A percentile compares a stretch with the other conserved stretches of the same genome.
phyloP scores from a whole-genome alignment of 2,797 vertebrate genomes.

The Steatocranus sp. region DNA sequence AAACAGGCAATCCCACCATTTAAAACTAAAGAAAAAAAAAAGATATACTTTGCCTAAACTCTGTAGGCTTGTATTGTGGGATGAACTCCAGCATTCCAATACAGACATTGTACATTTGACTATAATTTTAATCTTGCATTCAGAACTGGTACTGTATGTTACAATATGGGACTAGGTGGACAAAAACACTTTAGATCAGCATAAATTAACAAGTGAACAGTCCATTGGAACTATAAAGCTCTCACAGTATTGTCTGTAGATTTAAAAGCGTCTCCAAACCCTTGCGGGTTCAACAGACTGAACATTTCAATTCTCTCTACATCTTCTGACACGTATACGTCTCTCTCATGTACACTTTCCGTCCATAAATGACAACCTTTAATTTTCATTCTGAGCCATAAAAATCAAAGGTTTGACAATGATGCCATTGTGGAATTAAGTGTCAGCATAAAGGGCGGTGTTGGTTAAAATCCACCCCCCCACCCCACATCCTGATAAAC shows the following conservation, averaged over 20 bases:
- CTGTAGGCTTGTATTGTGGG: constrained; percentile 7
- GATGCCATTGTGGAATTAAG: background rate
- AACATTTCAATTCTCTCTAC: background rate
- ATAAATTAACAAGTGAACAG: constrained; percentile 49
- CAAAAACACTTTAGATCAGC: constrained; percentile 43
- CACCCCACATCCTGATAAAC: background rate
- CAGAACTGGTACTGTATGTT: constrained; percentile 38
- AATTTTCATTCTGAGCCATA: background rate
- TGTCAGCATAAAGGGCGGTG: background rate
- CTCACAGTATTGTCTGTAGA: constrained; percentile 52
- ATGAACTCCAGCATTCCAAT: constrained; percentile 61
- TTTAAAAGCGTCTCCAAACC: constrained; percentile 16
- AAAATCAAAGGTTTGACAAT: constrained; percentile 2
- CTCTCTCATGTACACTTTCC: background rate
- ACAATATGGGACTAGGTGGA: constrained; percentile 42
- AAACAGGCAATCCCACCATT: constrained; percentile 42
- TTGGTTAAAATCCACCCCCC: background rate
- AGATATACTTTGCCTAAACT: background rate
- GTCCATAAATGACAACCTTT: background rate
- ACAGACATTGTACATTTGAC: constrained; percentile 59
- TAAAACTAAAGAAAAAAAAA: constrained; percentile 26
- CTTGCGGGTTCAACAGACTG: background rate
- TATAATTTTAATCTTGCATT: constrained; percentile 60
- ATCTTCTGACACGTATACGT: background rate
- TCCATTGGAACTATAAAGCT: constrained; percentile 43